A percentile compares a stretch with the other conserved stretches of the same genome.
These are phyloP conservation scores for Melinaea menophilus DNA, from an alignment of 2,888 invertebrate species.

Conservation along the genomic window DNA sequence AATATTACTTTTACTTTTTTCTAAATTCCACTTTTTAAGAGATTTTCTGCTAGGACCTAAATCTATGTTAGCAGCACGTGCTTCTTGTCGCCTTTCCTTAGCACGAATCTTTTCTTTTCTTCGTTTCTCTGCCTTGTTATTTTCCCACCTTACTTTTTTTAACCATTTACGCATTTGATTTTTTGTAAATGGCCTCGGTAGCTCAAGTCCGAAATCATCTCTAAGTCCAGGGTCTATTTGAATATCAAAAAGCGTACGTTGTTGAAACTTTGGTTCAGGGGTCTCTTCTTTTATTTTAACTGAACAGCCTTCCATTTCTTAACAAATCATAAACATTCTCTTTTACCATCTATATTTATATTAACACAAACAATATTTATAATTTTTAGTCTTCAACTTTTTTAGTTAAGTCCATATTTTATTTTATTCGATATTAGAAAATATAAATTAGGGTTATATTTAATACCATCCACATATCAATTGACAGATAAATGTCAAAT, in stretches of 20 bases:
- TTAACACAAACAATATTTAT: neutral
- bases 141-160: slow-evolving; percentile 85
- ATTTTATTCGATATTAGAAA: too few species aligned
- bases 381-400: too few species aligned
- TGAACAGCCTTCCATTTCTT: neutral
- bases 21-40: slow-evolving; percentile 85
- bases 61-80: slow-evolving; percentile 83
- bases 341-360: neutral
- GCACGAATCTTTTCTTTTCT: slow-evolving; percentile 83
- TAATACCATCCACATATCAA: too few species aligned
- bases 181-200: slow-evolving; percentile 76
- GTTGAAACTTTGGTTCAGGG: slow-evolving; percentile 41
- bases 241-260: slow-evolving; percentile 63
- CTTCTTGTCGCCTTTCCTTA: slow-evolving; percentile 83
- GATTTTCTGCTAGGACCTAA: slow-evolving; percentile 88
- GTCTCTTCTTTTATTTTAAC: slow-evolving; percentile 18
- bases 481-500: too few species aligned
- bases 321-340: neutral
- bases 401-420: too few species aligned
- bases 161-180: slow-evolving; percentile 82
- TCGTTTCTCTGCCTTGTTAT: slow-evolving; percentile 82
- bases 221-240: slow-evolving; percentile 68
- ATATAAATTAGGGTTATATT: too few species aligned
- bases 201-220: slow-evolving; percentile 63
- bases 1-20: slow-evolving; percentile 82